Evolutionary conservation across 2,797 vertebrate species (phyloP).

Genomic region (Crypturellus tataupa): DNA sequence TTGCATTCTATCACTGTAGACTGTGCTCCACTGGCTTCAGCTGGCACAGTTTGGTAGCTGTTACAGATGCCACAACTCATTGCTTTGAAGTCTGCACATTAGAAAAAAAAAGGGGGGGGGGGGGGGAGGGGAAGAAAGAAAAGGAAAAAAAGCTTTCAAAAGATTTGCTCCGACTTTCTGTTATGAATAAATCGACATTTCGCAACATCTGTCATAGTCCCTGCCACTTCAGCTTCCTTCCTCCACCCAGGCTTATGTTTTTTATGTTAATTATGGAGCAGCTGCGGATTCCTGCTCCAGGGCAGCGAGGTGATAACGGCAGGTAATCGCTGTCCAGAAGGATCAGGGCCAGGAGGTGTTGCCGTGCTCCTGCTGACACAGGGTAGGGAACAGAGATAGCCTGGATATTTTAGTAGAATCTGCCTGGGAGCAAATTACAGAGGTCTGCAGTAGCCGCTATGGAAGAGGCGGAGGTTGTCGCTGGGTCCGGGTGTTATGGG

Average conservation of each 20-base stretch:
- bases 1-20: conserved; percentile 66
- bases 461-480: not conserved
- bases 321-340: not conserved
- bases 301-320: not conserved
- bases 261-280: conserved; percentile 67
- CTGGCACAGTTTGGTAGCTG: conserved; percentile 78
- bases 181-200: conserved; percentile 77
- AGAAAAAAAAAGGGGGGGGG: accelerated
- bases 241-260: conserved; percentile 49
- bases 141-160: conserved; percentile 68
- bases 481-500: not conserved
- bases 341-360: not conserved
- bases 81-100: conserved; percentile 83
- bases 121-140: accelerated
- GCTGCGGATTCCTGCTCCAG: conserved; percentile 42
- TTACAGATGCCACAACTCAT: conserved; percentile 83
- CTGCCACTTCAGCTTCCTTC: conserved; percentile 71
- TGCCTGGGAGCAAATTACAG: not conserved
- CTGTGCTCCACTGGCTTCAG: conserved; percentile 64
- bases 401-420: not conserved
- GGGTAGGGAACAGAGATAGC: not conserved
- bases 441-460: not conserved
- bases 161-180: conserved; percentile 79
- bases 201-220: conserved; percentile 77
- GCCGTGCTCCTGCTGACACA: not conserved